These are phyloP conservation scores for Lagopus muta DNA, from an alignment of 2,113 vertebrate genomes.

Conservation along the genomic window DNA sequence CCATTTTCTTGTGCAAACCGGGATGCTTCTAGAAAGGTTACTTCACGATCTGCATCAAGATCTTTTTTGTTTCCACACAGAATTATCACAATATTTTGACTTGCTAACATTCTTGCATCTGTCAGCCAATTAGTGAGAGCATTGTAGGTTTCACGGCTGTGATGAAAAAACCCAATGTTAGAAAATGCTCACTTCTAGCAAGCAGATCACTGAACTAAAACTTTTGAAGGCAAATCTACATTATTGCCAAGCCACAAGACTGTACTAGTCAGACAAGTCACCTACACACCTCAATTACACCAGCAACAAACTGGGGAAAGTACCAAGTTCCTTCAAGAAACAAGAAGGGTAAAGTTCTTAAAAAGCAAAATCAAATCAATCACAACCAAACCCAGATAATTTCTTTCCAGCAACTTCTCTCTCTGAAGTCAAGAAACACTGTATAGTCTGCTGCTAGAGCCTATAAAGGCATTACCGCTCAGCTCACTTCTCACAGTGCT, in stretches of 20 bases:
- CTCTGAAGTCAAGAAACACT: neutral
- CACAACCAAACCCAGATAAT: neutral
- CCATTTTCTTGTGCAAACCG: constrained; percentile 85
- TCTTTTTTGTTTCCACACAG: constrained; percentile 85
- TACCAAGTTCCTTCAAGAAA: neutral
- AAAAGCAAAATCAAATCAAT: neutral
- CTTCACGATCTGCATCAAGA: constrained; percentile 82
- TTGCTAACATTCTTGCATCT: constrained; percentile 84
- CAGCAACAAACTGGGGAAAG: neutral
- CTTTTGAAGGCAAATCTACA: neutral
- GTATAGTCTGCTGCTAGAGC: neutral
- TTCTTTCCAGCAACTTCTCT: neutral
- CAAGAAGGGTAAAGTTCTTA: neutral
- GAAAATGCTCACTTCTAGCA: neutral
- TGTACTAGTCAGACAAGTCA: neutral
- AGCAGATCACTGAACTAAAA: neutral
- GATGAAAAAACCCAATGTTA: constrained; percentile 60
- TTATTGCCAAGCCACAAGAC: neutral
- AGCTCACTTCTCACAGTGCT: neutral
- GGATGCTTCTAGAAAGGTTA: constrained; percentile 84
- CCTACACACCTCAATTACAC: neutral
- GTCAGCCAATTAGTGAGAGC: constrained; percentile 86
- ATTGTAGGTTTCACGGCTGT: constrained; percentile 85
- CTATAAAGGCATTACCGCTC: neutral
- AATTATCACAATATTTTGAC: constrained; percentile 84